Percentiles rank a stretch among this genome's conserved stretches.
These are phyloP conservation scores for Glyphotaelius pellucidus DNA, from an alignment of 2,888 invertebrate species.

Conservation along the genomic window DNA sequence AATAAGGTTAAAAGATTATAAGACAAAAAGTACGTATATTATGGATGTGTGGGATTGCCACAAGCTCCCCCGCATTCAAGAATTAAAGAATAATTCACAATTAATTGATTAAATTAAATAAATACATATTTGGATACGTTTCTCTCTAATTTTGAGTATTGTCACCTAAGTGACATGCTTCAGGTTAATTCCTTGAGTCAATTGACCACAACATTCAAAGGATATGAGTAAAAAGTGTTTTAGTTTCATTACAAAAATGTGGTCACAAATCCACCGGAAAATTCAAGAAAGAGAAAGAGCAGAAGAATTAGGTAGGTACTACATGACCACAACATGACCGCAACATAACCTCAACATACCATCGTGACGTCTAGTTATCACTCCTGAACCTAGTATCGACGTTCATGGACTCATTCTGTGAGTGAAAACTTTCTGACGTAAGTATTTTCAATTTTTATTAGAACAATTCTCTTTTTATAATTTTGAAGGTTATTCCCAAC, in stretches of 20 bases:
- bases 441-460: no score
- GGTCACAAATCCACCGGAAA: neutral
- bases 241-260: neutral
- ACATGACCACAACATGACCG: neutral
- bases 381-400: no score
- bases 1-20: no score
- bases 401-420: no score
- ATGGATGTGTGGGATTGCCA: no score
- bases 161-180: neutral
- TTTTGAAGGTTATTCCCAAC: no score
- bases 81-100: no score
- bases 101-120: neutral
- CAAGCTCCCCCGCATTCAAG: no score
- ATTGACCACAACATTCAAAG: neutral
- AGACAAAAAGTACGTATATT: no score
- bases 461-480: no score
- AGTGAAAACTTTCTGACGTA: no score
- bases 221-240: neutral
- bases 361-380: neutral
- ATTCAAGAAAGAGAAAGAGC: neutral
- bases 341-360: neutral
- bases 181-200: neutral
- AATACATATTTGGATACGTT: neutral
- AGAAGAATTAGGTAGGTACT: neutral
- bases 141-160: neutral